Evolutionary conservation across 1,140 invertebrate species (phyloP).

Genomic region (Oedothorax gibbosus): DNA sequence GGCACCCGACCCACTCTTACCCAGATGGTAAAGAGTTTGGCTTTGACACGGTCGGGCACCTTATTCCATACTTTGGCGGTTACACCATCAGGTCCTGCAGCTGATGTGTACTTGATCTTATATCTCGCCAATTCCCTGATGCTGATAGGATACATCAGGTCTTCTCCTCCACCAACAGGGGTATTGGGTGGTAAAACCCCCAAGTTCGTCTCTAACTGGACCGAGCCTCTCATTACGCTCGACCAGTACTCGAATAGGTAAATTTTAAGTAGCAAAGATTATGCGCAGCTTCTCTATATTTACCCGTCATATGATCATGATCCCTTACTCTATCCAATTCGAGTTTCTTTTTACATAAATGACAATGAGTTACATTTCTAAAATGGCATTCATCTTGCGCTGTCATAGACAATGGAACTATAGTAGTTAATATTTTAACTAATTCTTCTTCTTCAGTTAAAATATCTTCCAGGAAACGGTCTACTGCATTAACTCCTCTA

Average conservation of each 20-base stretch:
- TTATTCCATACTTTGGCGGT: neutral
- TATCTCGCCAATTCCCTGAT: too few species aligned
- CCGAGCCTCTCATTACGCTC: too few species aligned
- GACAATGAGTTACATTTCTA: neutral
- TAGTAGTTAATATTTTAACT: neutral
- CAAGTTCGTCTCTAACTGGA: too few species aligned
- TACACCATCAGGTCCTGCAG: constrained; percentile 12
- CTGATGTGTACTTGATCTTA: too few species aligned
- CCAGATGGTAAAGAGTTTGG: neutral
- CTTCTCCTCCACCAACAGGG: too few species aligned
- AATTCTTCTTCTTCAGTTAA: neutral
- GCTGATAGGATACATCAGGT: too few species aligned
- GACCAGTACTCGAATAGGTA: too few species aligned
- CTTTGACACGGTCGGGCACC: neutral
- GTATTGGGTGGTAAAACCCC: too few species aligned
- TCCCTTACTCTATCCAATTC: neutral
- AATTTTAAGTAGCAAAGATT: constrained; percentile 15
- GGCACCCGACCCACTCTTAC: neutral
- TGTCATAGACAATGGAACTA: neutral
- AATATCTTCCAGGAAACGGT: neutral
- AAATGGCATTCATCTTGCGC: neutral
- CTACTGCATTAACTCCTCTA: neutral
- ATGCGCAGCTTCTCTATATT: constrained; percentile 1
- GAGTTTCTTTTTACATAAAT: neutral
- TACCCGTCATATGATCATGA: constrained; percentile 20